phyloP scores from a whole-genome alignment of 2,113 vertebrate genomes.

The Megaleporinus macrocephalus region DNA sequence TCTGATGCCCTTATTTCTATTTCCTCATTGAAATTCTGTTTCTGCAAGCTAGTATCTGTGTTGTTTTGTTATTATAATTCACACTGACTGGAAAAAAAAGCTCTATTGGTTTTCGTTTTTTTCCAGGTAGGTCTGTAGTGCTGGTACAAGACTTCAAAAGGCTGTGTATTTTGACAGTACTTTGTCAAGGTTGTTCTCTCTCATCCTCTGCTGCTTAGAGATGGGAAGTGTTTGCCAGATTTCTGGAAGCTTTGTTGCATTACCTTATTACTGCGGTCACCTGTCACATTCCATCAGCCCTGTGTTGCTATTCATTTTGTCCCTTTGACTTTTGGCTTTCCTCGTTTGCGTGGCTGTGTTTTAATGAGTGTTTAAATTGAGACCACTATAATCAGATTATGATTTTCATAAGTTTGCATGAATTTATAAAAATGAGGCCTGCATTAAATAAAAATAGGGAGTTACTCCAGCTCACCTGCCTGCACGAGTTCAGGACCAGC shows the following conservation, averaged over 20 bases:
- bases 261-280: slow-evolving; percentile 46
- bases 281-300: slow-evolving; percentile 40
- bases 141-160: not conserved
- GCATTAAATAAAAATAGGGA: not conserved
- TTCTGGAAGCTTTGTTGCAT: slow-evolving; percentile 12
- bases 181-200: not conserved
- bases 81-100: too few species aligned
- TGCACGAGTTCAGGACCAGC: not conserved
- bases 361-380: not conserved
- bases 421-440: too few species aligned
- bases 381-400: slow-evolving; percentile 32
- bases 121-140: not conserved
- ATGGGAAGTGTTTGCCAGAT: slow-evolving; percentile 31
- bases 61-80: too few species aligned
- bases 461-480: not conserved
- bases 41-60: too few species aligned
- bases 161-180: not conserved
- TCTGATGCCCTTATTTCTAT: too few species aligned
- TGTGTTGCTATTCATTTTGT: slow-evolving; percentile 32
- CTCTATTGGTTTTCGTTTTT: not conserved
- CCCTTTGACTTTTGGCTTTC: slow-evolving; percentile 27
- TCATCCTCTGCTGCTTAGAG: slow-evolving; percentile 2
- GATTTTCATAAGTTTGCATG: slow-evolving; percentile 26
- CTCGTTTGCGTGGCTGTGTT: slow-evolving; percentile 32
- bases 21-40: too few species aligned